Conservation (phyloP, 2,113 vertebrate genomes). For the Cichladusa arquata region DNA sequence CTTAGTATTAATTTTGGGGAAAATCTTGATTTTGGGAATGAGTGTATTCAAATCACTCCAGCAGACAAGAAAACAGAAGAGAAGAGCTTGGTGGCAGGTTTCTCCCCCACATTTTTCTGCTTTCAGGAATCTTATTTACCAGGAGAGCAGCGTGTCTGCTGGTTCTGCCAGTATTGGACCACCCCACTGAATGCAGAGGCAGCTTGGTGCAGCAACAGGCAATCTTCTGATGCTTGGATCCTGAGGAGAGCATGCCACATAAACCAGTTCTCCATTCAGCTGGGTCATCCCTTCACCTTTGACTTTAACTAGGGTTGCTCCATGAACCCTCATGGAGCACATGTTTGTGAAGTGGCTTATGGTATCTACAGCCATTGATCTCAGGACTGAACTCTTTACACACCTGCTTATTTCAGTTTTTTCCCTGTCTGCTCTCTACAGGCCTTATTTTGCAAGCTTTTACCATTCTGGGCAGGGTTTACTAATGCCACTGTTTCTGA, state of each 20-base stretch:
- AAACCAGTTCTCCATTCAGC: background rate
- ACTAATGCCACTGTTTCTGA: background rate
- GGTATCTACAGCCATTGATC: background rate
- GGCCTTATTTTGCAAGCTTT: background rate
- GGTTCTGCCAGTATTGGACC: accelerated
- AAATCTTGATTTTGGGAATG: background rate
- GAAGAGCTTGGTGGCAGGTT: background rate
- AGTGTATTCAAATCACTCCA: background rate
- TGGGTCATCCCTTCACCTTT: accelerated
- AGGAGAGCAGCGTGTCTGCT: accelerated
- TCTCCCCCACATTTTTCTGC: background rate
- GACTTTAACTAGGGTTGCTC: background rate
- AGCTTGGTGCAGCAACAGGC: accelerated
- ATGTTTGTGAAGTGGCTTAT: accelerated
- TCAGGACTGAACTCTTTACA: background rate
- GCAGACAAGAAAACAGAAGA: background rate
- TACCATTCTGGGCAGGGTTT: background rate
- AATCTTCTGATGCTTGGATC: background rate
- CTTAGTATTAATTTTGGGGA: background rate
- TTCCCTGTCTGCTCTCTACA: background rate
- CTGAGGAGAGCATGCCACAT: background rate
- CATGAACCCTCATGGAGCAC: accelerated
- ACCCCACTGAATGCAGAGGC: background rate
- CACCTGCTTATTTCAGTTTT: background rate
- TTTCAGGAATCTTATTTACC: background rate